Evolutionary conservation across 2,888 invertebrate species (phyloP).

Genomic region (Eristalis pertinax): DNA sequence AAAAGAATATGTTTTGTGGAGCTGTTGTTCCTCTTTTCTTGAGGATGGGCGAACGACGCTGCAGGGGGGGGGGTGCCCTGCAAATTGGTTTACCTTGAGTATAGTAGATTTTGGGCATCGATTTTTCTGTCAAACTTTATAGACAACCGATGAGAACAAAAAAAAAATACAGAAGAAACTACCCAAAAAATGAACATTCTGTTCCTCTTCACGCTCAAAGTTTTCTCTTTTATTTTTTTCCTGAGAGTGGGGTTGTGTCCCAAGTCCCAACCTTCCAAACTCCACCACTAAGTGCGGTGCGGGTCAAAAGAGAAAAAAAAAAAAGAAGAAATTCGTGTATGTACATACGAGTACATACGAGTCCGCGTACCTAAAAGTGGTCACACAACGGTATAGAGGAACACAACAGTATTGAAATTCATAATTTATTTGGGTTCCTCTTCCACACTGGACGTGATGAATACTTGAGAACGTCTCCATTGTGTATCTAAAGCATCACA

Average conservation of each 20-base stretch:
- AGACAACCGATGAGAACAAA: constrained; percentile 34
- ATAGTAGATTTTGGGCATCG: constrained; percentile 59
- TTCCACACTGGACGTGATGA: constrained; percentile 24
- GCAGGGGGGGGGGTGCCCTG: constrained; percentile 28
- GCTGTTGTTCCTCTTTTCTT: constrained; percentile 22
- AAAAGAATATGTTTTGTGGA: constrained; percentile 45
- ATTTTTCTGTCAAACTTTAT: constrained; percentile 61
- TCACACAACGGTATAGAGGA: constrained; percentile 15
- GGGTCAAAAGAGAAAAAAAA: constrained; percentile 17
- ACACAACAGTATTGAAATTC: constrained; percentile 43
- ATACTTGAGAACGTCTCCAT: constrained; percentile 21
- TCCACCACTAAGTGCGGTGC: constrained; percentile 9
- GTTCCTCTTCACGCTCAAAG: not conserved
- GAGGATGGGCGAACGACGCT: not conserved
- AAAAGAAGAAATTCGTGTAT: constrained; percentile 38
- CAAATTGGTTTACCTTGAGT: constrained; percentile 49
- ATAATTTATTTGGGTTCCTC: constrained; percentile 42
- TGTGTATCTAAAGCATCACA: constrained; percentile 14
- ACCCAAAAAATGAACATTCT: not conserved
- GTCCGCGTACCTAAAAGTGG: constrained; percentile 21
- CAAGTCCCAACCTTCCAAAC: constrained; percentile 32
- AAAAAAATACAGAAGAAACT: not conserved
- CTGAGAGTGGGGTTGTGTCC: constrained; percentile 14
- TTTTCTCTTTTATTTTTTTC: not conserved
- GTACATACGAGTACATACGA: constrained; percentile 36